Base-by-base conservation (phyloP, 2,113 vertebrate genomes). In the Chloropsis cyanopogon region DNA sequence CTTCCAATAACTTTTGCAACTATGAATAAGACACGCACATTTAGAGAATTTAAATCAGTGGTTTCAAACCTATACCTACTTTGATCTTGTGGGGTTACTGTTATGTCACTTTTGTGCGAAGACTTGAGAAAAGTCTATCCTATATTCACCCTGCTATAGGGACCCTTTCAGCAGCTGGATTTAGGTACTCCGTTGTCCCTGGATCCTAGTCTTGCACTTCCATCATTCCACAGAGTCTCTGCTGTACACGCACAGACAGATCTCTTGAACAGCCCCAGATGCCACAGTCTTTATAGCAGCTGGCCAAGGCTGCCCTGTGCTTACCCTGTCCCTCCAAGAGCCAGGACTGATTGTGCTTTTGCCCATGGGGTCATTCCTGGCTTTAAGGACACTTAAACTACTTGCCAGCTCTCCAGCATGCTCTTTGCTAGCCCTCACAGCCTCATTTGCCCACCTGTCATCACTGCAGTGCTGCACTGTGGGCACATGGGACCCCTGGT, bases 401-500 rank as follows among this genome's bases (percentile, higher is more conserved):
- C 57, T 64, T 64, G 23, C 39, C 31, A 53, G 49, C 23, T 50
- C 12, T 87, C 28, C 42, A 46, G 24, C 8, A 2, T 41, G n/a
- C 31, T 39, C 20, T 57, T 70, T 25, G 2, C 29, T 52, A 28
- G 50, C 4, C 4, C 25, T 79, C 6, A 5, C 10, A 7, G 1
- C 2, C n/a, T 25, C 11, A 1, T 18, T 83, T 68, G 21, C 35
- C 9, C 18, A 44, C 21, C 26, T 15, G 4, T 6, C 17, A 28
- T 70, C 3, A 7, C 35, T 50, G 28, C 35, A 54, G 14, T n/a
- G 28, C 54, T 44, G 19, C 33, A 11, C 18, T 57, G 8, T 10
- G n/a, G 33, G 33, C 56, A 9, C 0, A 0, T 50, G 53, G n/a
- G 37, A 57, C 29, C 23, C 10, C n/a, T 25, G 31, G 9, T 54